Evolutionary conservation across 2,797 vertebrate genomes (phyloP).

Genomic region (Syngnathus acus): DNA sequence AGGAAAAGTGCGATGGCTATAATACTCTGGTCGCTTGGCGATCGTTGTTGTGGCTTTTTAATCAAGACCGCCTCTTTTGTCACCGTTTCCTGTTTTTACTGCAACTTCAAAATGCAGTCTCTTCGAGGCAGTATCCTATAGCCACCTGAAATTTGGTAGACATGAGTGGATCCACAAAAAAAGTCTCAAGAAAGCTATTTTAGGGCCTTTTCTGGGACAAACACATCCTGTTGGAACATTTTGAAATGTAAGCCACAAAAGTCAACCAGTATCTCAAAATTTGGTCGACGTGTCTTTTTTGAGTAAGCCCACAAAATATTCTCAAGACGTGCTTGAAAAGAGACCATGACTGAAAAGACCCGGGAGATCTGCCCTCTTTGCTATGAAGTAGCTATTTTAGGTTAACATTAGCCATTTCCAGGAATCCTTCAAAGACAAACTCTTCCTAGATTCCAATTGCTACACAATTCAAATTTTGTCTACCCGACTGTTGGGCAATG

Average conservation of each 20-base stretch:
- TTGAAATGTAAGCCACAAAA: background rate
- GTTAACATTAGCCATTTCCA: background rate
- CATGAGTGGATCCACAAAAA: background rate
- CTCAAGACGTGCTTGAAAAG: no score
- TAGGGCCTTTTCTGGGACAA: background rate
- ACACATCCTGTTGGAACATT: background rate
- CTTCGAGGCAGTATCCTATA: background rate
- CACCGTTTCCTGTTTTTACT: background rate
- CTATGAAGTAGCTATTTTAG: background rate
- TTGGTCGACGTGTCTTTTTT: background rate
- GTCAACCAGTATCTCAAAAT: background rate
- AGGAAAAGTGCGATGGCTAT: slow-evolving; percentile 93
- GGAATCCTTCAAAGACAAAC: background rate
- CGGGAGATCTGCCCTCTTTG: no score
- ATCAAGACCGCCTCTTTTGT: background rate
- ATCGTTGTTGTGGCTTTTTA: background rate
- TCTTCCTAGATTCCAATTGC: background rate
- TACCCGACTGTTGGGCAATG: background rate
- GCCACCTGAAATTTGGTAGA: background rate
- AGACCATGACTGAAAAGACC: no score
- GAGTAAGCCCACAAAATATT: background rate
- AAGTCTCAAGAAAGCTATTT: background rate
- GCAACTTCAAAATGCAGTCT: background rate
- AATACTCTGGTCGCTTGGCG: slow-evolving; percentile 90
- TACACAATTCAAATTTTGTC: background rate